Base-by-base conservation (phyloP, 2,113 vertebrate species). In the Corythoichthys haematopterus region DNA sequence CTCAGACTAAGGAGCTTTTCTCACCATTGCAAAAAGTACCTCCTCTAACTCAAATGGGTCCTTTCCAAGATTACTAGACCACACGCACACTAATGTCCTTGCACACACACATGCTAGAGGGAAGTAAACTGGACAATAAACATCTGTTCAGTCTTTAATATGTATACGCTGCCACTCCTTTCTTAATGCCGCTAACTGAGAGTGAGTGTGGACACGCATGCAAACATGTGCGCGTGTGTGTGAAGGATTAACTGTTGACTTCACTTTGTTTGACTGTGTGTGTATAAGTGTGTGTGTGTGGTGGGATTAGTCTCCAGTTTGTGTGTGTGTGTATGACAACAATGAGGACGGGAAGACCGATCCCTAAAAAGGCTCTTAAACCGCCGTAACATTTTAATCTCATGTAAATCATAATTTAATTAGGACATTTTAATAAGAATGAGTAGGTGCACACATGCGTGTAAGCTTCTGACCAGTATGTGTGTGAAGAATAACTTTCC, bases 351-450 rank as follows among this genome's bases (percentile, higher is more conserved):
- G 57, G 70, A 38, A 55, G 46, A 70, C 71, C 67, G 82, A 71
- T 63, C 67, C 79, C 78, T 74, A 60, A 74, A 84, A 86, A 78
- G 76, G 68, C 80, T 66, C 75, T 83, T 78, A 83, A 83, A 83
- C 70, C 66, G 57, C 67, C 35, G 14, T 81, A 87, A 87, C 72
- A 77, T 81, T 83, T 80, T 87, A 85, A 87, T 85, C 83, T 84
- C 71, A 75, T 87, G 77, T 84, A 85, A 87, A 85, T 85, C 77
- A 82, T 82, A 78, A 87, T 82, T 84, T 82, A 80, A 87, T 87
- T 85, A 84, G 69, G 33, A 70, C 80, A 80, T 82, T 74, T 79
- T 48, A 82, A 82, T 77, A 51, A 48, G 40, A 71, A 76, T 58
- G 36, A 66, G 75, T 63, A 36, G 66, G 33, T 35, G 68, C 58